These are phyloP conservation scores for Halcyon badia DNA, from an alignment of 2,797 vertebrate species.

Conservation along the genomic window DNA sequence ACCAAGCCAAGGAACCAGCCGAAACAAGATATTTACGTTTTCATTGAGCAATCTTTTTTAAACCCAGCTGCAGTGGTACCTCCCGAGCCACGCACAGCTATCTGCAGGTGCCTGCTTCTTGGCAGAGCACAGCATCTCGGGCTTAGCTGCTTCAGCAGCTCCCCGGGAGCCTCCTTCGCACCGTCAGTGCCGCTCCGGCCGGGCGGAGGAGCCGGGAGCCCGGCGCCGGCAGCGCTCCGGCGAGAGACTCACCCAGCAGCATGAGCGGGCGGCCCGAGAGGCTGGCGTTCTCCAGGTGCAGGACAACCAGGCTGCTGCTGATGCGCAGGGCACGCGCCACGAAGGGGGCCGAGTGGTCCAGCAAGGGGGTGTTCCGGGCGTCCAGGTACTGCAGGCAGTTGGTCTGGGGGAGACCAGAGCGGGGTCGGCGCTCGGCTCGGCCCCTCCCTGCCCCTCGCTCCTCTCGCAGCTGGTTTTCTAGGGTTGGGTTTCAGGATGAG, in stretches of 20 bases:
- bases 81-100: neutral
- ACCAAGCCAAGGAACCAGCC: rapidly evolving
- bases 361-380: constrained; percentile 90
- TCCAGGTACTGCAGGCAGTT: constrained; percentile 95
- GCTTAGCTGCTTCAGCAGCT: neutral
- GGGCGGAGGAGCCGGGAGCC: neutral
- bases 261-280: constrained; percentile 81
- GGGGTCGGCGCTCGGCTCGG: too few species aligned
- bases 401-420: constrained; percentile 77
- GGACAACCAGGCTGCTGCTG: constrained; percentile 89
- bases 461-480: too few species aligned
- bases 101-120: neutral
- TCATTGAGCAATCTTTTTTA: rapidly evolving
- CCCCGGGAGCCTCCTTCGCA: too few species aligned
- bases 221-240: neutral
- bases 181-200: neutral
- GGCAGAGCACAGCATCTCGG: neutral
- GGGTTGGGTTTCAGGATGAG: too few species aligned
- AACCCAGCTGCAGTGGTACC: rapidly evolving
- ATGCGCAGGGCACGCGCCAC: constrained; percentile 94
- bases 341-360: constrained; percentile 94
- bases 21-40: rapidly evolving
- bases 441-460: too few species aligned
- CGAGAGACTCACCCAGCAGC: constrained; percentile 87
- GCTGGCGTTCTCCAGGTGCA: constrained; percentile 92